Base-by-base conservation (phyloP, 2,113 vertebrate genomes). In the Plestiodon gilberti region DNA sequence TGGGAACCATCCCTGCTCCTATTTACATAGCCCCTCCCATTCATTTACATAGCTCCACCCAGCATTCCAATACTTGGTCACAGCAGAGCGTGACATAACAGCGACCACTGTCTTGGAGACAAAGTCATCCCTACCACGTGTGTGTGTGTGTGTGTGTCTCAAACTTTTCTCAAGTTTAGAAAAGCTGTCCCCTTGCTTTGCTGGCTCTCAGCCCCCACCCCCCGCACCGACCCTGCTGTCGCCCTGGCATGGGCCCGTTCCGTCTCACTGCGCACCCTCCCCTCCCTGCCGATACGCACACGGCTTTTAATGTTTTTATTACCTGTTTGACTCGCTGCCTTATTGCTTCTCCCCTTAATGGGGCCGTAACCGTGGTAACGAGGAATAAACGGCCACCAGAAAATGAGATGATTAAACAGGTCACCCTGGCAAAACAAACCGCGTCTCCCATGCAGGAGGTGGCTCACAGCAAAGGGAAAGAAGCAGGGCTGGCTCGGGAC, bases 321-420 rank as follows among this genome's bases (percentile, higher is more conserved):
- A 99, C 99, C 99, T 99, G 98, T 99, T 99, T 99, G 98, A 99
- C 98, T 99, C 98, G 96, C 97, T 98, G 98, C 98, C 98, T 99
- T 99, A 99, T 99, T 99, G 98, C 98, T 99, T 98, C 98, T 98
- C 98, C 98, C 98, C 98, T 98, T 99, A 99, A 99, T 99, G 98
- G 98, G 98, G 98, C 98, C 96, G 98, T 99, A 98, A 99, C 99
- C 98, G 98, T 98, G 98, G 98, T 98, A 99, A 99, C 99, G 97
- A 98, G 98, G 98, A 99, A 99, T 99, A 99, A 99, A 98, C 98
- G 98, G 98, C 98, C 98, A 97, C 98, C 98, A 98, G 99, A 99
- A 99, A 99, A 99, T 99, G 97, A 99, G 98, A 99, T 99, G 98
- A 99, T 99, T 99, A 99, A 99, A 99, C 98, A 99, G 98, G 99